Base-by-base conservation (phyloP, 1,140 invertebrate genomes). In the Lepidurus arcticus region DNA sequence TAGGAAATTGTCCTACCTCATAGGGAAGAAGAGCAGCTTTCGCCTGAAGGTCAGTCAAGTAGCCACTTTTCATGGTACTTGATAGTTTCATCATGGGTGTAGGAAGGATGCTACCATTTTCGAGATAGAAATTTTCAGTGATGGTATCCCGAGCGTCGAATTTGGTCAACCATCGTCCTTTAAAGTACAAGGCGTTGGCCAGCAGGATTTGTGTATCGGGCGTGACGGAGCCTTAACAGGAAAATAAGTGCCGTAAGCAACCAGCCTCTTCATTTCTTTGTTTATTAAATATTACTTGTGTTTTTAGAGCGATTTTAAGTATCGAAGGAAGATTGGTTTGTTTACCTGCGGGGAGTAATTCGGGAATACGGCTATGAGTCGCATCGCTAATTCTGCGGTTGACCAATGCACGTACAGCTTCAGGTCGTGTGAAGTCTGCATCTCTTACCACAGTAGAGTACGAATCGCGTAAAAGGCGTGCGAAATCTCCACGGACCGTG, bases 181-280 rank as follows among this genome's bases (percentile, higher is more conserved):
- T 80, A 45, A 80, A 80, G 76, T 80, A 80, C 26, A 80, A 43
- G 16, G 79, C 79, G 43, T 80, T 80, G 42, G 76, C 76, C 42
- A 80, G 53, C 42, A 80, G 73, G 24, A 80, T 0, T 26, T 45
- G 76, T 42, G 79, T 80, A 34, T 73, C 26, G n/a, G 77, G 42
- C 11, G 75, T 43, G 42, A 79, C 42, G 9, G 78, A 79, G 24
- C 78, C 78, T 79, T 43, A 21, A 65, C 44, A 21, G 11, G 13
- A 78, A n/a, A 21, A 26, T 43, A 76, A 44, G 42, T 34, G 65
- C 77, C 10, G 53, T 65, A 65, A 65, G 13, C n/a, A 65, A 65
- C 1, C n/a, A 4, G 34, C 34, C 4, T 34, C 53, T 21, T 16
- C 13, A n/a, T 10, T 47, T 47, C 21, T 65, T 13, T 65, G 21